These are phyloP conservation scores for Tachyglossus aculeatus DNA, from an alignment of 2,797 vertebrate species.

Conservation along the genomic window DNA sequence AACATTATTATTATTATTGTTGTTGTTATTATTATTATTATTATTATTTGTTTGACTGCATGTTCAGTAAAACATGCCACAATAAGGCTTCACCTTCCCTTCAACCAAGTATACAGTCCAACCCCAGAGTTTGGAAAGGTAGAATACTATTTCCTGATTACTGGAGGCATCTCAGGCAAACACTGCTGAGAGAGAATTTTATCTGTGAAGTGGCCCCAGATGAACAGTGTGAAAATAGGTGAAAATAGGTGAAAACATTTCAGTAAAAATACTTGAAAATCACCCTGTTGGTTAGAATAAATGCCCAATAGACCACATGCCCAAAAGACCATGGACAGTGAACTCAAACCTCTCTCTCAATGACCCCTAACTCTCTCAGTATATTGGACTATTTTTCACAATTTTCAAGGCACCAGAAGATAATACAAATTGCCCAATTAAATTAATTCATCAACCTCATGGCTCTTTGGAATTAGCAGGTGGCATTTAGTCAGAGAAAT, in stretches of 20 bases:
- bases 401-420: constrained; percentile 5
- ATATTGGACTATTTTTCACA: neutral
- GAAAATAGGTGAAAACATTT: too few relatives aligned
- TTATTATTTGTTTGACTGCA: too few relatives aligned
- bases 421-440: neutral
- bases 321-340: too few relatives aligned
- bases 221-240: too few relatives aligned
- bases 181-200: neutral
- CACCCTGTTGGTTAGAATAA: too few relatives aligned
- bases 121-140: neutral
- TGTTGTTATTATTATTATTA: too few relatives aligned
- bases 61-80: neutral
- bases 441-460: neutral
- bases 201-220: neutral
- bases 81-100: neutral
- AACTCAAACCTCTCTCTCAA: too few relatives aligned
- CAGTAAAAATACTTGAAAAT: neutral
- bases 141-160: neutral
- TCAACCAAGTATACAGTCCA: neutral
- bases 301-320: too few relatives aligned
- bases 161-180: neutral
- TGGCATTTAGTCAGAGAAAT: neutral
- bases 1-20: too few relatives aligned
- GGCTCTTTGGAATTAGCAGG: neutral
- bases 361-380: too few relatives aligned